Evolutionary conservation across 2,113 vertebrate species (phyloP), one percentile per base, ranked within the genome.

Genomic region (Silurus glanis): DNA sequence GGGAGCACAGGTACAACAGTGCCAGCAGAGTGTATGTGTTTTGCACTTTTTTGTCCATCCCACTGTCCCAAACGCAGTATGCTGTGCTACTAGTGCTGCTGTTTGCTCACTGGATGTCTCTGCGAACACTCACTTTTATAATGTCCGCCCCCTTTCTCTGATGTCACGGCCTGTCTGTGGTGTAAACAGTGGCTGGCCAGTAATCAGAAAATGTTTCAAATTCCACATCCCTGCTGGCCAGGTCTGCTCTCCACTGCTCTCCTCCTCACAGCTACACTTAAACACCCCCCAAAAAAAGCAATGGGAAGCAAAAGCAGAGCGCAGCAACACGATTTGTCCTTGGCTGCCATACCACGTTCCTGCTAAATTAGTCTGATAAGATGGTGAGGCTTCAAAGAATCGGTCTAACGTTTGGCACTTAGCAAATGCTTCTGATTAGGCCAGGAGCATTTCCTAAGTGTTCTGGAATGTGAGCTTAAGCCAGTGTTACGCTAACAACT

Each of bases 151-250:
- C n/a, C 88, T 89, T 10, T 91, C 90, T 94, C 90, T 94, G 94
- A 95, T 94, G 94, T 95, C 95, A 95, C 89, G 47, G 92, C 86
- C 92, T 90, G 94, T 91, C 93, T 92, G 86, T 91, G 85, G 91
- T 93, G 95, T 94, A 95, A 95, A 95, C 94, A 95, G 88, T 83
- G 89, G 82, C 89, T 90, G 92, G 93, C 94, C 80, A 86, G 4
- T 90, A 90, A 94, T 93, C 91, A 92, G 89, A 94, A 80, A 93
- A 95, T 95, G 94, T 92, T 95, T 95, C 89, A 88, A 93, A 95
- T 95, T 95, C 95, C 93, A 94, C 92, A 92, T 91, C 92, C 90
- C 90, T 89, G 83, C 91, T 92, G 89, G 92, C 91, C 91, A 91
- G 90, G 93, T 93, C 92, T 90, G 92, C 91, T 91, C 92, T 86